Base-by-base conservation (phyloP, 2,797 vertebrate genomes). In the Protosalanx chinensis region DNA sequence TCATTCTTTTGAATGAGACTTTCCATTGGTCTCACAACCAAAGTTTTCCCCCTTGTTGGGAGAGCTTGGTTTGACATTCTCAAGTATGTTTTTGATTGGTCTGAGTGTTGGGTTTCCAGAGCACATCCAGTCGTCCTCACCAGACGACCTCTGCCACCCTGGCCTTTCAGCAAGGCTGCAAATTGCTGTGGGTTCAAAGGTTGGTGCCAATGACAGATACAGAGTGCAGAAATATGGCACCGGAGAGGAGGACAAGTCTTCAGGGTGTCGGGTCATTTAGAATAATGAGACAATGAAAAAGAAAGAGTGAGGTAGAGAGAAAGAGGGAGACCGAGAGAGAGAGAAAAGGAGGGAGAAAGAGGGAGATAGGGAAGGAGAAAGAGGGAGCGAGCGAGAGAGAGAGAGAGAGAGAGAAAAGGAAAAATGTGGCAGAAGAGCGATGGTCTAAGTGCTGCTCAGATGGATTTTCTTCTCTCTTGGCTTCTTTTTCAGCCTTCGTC, bases 401-500 rank as follows among this genome's bases (percentile, higher is more conserved):
- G 33, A 6, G 33, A 35, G 33, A 35, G 33, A 35, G 35, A 37
- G 35, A 37, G 35, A 37, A 32, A 67, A 2, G 58, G 15, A 68
- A 76, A 53, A 13, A 53, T 56, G 12, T 72, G 69, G 76, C 72
- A 4, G 51, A 53, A 53, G 51, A 53, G 18, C 2, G 51, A 53
- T 18, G 51, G 15, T 53, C 18, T 53, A 53, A 53, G 51, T 53
- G 16, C 51, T 16, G 5, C 51, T 53, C 15, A 53, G 15, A n/a
- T 53, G 0, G 3, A 53, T 53, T 53, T 53, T 18, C 51, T 53
- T n/a, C 16, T 53, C 51, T n/a, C 18, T 16, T 4, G 15, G 5
- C 18, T 77, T 27, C 23, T 66, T 70, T 72, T 78, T 74, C 79
- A 71, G 82, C 66, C 68, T 76, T 79, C 77, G 72, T 71, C 75